Evolutionary conservation across 2,113 vertebrate species (phyloP).

Genomic region (Pampusana beccarii): DNA sequence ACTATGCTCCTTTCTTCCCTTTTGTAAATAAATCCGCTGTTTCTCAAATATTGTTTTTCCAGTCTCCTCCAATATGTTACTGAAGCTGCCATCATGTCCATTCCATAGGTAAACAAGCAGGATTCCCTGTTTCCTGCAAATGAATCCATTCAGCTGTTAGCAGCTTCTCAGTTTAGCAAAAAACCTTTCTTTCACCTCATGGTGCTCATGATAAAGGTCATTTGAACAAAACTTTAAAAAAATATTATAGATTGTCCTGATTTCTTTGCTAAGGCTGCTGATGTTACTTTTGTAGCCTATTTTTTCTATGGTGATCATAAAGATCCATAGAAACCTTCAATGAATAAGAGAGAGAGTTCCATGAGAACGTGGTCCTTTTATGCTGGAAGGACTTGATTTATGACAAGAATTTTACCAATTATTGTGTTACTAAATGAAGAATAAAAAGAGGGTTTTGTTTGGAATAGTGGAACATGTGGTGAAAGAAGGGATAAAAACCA

Average conservation of each 20-base stretch:
- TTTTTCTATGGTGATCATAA: not conserved
- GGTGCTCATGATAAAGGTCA: not conserved
- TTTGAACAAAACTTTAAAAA: not conserved
- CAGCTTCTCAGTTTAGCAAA: not conserved
- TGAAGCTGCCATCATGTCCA: accelerated
- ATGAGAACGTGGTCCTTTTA: not conserved
- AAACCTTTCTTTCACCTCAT: not conserved
- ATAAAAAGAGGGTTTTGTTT: not conserved
- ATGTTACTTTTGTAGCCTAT: not conserved
- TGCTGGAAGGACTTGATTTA: not conserved
- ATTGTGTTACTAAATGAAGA: slow-evolving; percentile 20
- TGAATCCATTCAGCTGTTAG: not conserved
- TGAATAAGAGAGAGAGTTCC: not conserved
- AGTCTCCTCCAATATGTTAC: not conserved
- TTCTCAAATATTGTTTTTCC: not conserved
- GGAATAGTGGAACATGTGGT: not conserved
- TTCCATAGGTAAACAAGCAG: not conserved
- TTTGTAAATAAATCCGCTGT: not conserved
- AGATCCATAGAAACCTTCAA: not conserved
- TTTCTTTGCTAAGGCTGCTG: not conserved
- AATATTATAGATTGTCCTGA: not conserved
- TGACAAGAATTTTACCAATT: slow-evolving; percentile 5
- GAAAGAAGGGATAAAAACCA: not conserved
- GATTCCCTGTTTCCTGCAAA: not conserved
- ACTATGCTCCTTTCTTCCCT: not conserved